phyloP scores from a whole-genome alignment of 2,888 invertebrate genomes.

The Galeopsomyia nigrocyanea region DNA sequence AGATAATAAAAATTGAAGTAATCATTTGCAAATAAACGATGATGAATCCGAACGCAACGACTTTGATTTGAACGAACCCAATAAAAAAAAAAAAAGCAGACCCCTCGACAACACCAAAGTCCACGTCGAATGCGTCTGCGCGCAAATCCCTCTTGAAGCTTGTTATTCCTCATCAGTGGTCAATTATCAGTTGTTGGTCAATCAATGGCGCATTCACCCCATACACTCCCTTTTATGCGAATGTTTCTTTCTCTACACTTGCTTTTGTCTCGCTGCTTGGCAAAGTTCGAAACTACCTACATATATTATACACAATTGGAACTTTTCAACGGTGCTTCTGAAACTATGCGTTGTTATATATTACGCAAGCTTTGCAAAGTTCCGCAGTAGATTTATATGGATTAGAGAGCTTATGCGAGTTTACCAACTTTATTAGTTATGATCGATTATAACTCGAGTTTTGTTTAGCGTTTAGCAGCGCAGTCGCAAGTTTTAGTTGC shows the following conservation, averaged over 20 bases:
- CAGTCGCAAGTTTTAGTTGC: no score
- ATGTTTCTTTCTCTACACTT: neutral
- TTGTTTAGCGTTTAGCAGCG: no score
- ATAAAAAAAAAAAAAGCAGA: slow-evolving; percentile 5
- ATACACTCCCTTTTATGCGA: slow-evolving; percentile 4
- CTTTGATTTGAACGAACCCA: slow-evolving; percentile 25
- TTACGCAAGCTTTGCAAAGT: no score
- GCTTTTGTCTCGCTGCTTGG: no score
- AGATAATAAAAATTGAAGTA: neutral
- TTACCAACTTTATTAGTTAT: no score
- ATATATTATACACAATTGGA: no score
- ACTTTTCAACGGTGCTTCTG: neutral
- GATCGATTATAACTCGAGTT: no score
- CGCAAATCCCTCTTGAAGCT: slow-evolving; percentile 23
- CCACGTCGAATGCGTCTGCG: neutral
- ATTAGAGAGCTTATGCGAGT: no score
- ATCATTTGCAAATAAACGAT: slow-evolving; percentile 35
- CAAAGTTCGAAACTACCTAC: no score
- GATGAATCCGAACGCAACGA: slow-evolving; percentile 12
- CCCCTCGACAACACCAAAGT: slow-evolving; percentile 18
- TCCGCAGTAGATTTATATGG: no score
- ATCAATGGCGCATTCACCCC: slow-evolving; percentile 38
- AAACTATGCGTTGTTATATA: no score
- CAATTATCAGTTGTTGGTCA: slow-evolving; percentile 35
- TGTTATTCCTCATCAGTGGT: slow-evolving; percentile 28